Evolutionary conservation across 2,888 invertebrate genomes (phyloP), one percentile per base, ranked within the genome.

Genomic region (Aspidiotus destructor): DNA sequence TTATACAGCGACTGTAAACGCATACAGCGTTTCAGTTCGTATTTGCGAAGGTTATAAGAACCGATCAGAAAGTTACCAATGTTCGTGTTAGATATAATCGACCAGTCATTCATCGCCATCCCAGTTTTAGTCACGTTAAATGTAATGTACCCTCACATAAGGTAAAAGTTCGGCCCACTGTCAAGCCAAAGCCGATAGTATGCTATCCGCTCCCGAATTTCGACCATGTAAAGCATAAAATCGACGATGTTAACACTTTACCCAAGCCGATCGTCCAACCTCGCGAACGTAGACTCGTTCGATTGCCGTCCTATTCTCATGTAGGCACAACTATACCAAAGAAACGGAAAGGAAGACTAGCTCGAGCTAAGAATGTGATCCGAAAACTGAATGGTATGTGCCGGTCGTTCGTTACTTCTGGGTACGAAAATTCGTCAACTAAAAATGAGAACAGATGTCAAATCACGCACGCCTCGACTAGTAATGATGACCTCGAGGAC

Each of bases 71-170:
- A 28, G 28, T 28, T 28, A 28, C 28, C 28, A 28, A 28, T 28
- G 28, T 28, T 28, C 1, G 28, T 28, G 28, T 28, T 28, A 28
- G 28, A 28, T 28, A 3, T 28, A 28, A 28, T 28, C 28, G 28
- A 28, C 28, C 28, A 28, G 28, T 28, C 28, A 28, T 28, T 28
- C 28, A 28, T 8, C 64, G 64, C 10, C 57, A 64, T 17, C 64
- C 64, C 41, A 64, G 64, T 41, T 64, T 64, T 57, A 64, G 57
- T 17, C 64, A 55, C 54, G 55, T 64, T 13, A 16, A 54, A 11
- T 64, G 64, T 17, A 41, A 28, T 10, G 55, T 64, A 10, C 64
- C 64, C 8, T 64, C 64, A 42, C 64, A 64, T 17, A 44, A 55
- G 41, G 64, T 64, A 15, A 13, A 64, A 55, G 15, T 10, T 11